phyloP scores from a whole-genome alignment of 1,140 invertebrate species.

The Drosophila murphyi region DNA sequence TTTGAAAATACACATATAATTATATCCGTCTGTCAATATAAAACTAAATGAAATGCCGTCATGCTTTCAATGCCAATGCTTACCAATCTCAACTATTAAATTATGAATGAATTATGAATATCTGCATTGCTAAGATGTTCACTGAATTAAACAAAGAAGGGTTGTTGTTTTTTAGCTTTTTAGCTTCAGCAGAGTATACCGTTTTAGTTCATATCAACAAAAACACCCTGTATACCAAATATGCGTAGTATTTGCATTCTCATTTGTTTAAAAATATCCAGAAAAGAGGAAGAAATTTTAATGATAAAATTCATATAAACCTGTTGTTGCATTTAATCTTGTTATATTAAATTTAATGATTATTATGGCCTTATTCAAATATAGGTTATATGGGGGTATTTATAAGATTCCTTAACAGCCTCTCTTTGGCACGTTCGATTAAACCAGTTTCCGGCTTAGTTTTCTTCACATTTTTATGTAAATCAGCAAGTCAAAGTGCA shows the following conservation, averaged over 20 bases:
- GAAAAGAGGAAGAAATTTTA: conserved; percentile 28
- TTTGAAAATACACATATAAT: too few relatives aligned
- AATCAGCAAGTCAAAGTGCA: conserved; percentile 3
- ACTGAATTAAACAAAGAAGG: too few relatives aligned
- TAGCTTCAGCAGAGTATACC: too few relatives aligned
- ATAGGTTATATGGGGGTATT: neutral
- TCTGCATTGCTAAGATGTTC: too few relatives aligned
- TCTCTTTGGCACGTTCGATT: neutral
- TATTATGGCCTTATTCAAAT: conserved; percentile 11
- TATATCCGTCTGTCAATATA: too few relatives aligned
- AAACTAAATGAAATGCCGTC: too few relatives aligned
- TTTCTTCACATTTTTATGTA: neutral
- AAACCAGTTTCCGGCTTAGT: conserved; percentile 16
- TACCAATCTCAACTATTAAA: too few relatives aligned
- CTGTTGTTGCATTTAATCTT: conserved; percentile 25
- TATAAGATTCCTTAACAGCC: neutral
- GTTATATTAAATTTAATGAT: conserved; percentile 21
- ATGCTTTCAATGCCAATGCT: too few relatives aligned
- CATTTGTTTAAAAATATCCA: conserved; percentile 16
- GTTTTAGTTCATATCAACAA: neutral
- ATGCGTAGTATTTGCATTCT: conserved; percentile 26
- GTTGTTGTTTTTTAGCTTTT: too few relatives aligned
- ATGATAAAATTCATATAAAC: conserved; percentile 11
- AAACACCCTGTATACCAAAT: conserved; percentile 12
- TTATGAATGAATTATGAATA: too few relatives aligned